phyloP scores from a whole-genome alignment of 2,113 vertebrate genomes.

The Psophia crepitans region DNA sequence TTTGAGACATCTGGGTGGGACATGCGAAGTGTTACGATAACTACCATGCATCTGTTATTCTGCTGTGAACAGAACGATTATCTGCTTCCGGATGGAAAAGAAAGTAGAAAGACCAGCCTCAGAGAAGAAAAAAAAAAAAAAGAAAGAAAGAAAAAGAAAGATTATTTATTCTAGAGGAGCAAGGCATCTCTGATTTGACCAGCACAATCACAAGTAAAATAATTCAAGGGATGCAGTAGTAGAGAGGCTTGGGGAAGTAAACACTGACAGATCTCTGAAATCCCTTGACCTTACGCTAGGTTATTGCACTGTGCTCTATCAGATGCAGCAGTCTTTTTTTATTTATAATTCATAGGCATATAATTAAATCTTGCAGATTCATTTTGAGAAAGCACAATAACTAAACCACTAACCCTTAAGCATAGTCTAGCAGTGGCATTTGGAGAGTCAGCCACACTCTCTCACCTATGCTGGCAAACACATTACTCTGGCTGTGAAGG shows the following conservation, averaged over 20 bases:
- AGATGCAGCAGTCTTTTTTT: background rate
- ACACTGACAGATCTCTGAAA: conserved; percentile 36
- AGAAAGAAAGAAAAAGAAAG: background rate
- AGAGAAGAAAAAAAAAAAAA: background rate
- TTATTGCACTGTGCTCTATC: conserved; percentile 17
- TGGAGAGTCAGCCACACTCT: conserved; percentile 69
- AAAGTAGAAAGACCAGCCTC: background rate
- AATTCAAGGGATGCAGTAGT: conserved; percentile 20
- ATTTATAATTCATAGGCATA: conserved; percentile 61
- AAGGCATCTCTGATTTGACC: background rate
- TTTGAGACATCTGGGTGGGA: conserved; percentile 62
- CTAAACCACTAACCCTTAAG: conserved; percentile 46
- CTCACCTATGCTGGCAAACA: conserved; percentile 83
- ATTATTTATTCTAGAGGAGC: background rate
- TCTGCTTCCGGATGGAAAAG: background rate
- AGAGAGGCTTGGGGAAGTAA: conserved; percentile 25
- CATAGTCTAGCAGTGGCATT: conserved; percentile 56
- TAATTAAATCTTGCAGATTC: conserved; percentile 61
- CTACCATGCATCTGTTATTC: conserved; percentile 48
- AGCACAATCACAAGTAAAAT: background rate
- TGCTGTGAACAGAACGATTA: conserved; percentile 46
- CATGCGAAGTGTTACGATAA: conserved; percentile 48
- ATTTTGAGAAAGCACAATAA: conserved; percentile 52
- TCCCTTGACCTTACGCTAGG: conserved; percentile 54
- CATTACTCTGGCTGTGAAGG: conserved; percentile 81